These are phyloP conservation scores for Pseudococcus jackbeardsleyi DNA, from an alignment of 2,888 invertebrate genomes.

Conservation along the genomic window DNA sequence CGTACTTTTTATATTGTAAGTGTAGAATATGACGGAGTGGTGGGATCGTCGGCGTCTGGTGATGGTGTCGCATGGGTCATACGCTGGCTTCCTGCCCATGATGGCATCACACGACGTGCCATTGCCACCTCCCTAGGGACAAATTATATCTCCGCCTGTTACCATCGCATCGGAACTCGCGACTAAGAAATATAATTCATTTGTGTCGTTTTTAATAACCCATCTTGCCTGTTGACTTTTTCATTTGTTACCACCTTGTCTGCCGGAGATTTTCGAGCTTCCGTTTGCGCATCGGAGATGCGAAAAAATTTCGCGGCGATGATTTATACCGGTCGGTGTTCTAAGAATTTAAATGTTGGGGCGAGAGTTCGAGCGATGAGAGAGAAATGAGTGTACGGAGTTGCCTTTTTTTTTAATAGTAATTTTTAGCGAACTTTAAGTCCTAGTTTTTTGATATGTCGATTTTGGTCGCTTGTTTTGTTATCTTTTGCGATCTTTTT, in stretches of 20 bases:
- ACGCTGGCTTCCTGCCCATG: conserved; percentile 60
- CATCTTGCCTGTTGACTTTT: conserved; percentile 24
- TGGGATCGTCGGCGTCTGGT: background rate
- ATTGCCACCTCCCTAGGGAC: conserved; percentile 58
- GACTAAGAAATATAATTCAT: conserved; percentile 28
- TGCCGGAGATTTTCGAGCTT: conserved; percentile 5
- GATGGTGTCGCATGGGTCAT: conserved; percentile 32
- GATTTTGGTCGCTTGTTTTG: too few species aligned
- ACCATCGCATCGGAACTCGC: background rate
- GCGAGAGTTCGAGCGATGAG: too few species aligned
- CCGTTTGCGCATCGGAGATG: background rate
- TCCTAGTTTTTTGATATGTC: too few species aligned
- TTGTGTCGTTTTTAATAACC: conserved; percentile 46
- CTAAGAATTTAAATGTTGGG: too few species aligned
- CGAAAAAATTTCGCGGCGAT: background rate
- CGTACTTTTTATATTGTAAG: background rate
- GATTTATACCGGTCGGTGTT: background rate
- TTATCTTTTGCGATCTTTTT: too few species aligned
- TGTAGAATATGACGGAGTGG: background rate
- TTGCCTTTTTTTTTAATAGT: too few species aligned
- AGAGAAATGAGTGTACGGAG: too few species aligned
- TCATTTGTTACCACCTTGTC: conserved; percentile 42
- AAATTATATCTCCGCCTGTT: conserved; percentile 62
- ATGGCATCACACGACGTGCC: conserved; percentile 52
- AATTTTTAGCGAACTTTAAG: too few species aligned